Evolutionary conservation across 2,113 vertebrate species (phyloP).

Genomic region (Amphilophus citrinellus): DNA sequence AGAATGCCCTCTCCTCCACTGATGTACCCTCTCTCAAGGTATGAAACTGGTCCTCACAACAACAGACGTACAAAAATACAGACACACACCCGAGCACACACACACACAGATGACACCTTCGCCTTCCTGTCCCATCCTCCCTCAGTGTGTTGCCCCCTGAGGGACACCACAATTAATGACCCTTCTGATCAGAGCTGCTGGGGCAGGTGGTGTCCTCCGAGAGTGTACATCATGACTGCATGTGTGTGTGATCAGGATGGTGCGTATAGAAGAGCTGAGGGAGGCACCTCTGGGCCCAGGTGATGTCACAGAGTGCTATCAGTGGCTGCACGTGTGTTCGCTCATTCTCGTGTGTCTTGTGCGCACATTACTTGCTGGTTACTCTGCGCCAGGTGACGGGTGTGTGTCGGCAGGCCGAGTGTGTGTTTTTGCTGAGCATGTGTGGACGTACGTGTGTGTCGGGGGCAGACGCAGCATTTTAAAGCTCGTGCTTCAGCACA

Average conservation of each 20-base stretch:
- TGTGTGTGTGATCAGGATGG: conserved; percentile 32
- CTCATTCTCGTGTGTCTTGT: neutral
- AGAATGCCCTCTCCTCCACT: neutral
- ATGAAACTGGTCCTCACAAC: conserved; percentile 25
- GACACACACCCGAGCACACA: neutral
- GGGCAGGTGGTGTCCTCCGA: conserved; percentile 48
- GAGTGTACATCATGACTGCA: conserved; percentile 13
- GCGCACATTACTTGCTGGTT: neutral
- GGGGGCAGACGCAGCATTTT: conserved; percentile 80
- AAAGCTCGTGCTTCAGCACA: conserved; percentile 79
- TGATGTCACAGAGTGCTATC: conserved; percentile 47
- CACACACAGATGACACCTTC: conserved; percentile 16
- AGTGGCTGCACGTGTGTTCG: conserved; percentile 24
- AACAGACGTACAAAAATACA: neutral
- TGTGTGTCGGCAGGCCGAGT: conserved; percentile 38
- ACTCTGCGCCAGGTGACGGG: conserved; percentile 53
- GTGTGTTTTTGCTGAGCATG: conserved; percentile 66
- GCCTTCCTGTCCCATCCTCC: neutral
- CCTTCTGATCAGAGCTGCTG: conserved; percentile 62
- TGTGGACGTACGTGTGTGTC: conserved; percentile 43
- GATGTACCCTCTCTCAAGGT: conserved; percentile 7
- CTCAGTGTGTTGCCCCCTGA: conserved; percentile 29
- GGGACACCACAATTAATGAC: conserved; percentile 77
- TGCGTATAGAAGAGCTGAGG: conserved; percentile 43
- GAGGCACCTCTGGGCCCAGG: conserved; percentile 49